phyloP scores from a whole-genome alignment of 2,888 invertebrate species.

The Mythimna loreyi region DNA sequence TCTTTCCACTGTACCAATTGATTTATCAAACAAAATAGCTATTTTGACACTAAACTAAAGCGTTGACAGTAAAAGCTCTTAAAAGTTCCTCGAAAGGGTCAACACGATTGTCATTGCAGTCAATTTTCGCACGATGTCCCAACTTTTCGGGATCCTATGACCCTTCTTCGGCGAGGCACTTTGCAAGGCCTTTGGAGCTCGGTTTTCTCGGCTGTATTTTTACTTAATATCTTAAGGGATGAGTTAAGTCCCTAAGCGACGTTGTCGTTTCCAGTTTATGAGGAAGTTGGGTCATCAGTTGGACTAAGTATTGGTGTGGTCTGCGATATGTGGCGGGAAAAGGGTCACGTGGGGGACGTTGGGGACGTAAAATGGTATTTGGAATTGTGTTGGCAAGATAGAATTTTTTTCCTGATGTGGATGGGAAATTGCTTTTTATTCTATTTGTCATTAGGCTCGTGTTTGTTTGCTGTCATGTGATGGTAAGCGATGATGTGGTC shows the following conservation, averaged over 20 bases:
- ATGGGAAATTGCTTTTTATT: neutral
- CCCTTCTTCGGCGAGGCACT: constrained; percentile 34
- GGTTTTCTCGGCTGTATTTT: constrained; percentile 29
- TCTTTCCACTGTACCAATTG: neutral
- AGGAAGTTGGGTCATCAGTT: neutral
- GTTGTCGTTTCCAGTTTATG: constrained; percentile 28
- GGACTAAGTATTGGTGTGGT: constrained; percentile 15
- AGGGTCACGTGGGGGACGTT: neutral
- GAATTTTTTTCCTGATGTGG: neutral
- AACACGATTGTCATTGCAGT: constrained; percentile 29
- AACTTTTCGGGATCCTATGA: constrained; percentile 29
- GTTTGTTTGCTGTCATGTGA: too few relatives aligned
- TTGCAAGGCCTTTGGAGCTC: constrained; percentile 24
- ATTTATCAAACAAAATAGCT: constrained; percentile 14
- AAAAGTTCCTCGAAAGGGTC: constrained; percentile 17
- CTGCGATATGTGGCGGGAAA: neutral
- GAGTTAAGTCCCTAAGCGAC: constrained; percentile 26
- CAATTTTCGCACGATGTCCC: constrained; percentile 32
- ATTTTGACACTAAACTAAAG: neutral
- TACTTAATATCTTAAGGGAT: constrained; percentile 19
- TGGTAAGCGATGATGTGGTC: too few relatives aligned
- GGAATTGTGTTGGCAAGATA: neutral
- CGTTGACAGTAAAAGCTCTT: constrained; percentile 11
- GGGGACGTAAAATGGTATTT: neutral
- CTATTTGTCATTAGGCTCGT: neutral